Base-by-base conservation (phyloP, 2,888 invertebrate species). In the Watsonalla cultraria region DNA sequence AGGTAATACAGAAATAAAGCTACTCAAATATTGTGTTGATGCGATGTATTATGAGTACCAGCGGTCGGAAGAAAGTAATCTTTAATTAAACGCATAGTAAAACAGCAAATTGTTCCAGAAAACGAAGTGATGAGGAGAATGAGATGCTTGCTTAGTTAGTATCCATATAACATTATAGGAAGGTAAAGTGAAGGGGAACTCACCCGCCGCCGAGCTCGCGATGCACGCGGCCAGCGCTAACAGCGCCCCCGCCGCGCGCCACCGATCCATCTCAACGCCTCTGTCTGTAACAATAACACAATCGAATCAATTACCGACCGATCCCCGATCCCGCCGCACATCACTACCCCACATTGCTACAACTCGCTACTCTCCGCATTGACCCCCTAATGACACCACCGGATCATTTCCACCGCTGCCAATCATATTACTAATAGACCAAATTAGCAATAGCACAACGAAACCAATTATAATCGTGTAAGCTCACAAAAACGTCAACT, bases 191-290 rank as follows among this genome's bases (percentile, higher is more conserved):
- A 39, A 37, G 37, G 15, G 11, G 33, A 11, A 74, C 76, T 76
- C 65, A 90, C 90, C 90, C 76, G 90, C 88, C 67, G 78, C 76
- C 72, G 89, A 75, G 78, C 82, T 79, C 78, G 85, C 86, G 81
- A 91, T 69, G 84, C 87, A 85, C 74, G 86, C 87, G 86, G 89
- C 85, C 72, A 91, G 84, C 86, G 89, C 90, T 65, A 90, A 81
- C 82, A 91, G 90, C 87, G 87, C 87, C 74, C 87, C 87, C 85
- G 90, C 85, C 74, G 82, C 85, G 87, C 90, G 88, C 89, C 86
- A 78, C 84, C 85, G 83, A 83, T 88, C 90, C 90, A 90, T 90
- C 86, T 86, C 86, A 84, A 82, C 74, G 78, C 82, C 74, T 77
- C 85, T 80, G 75, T 84, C 89, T 90, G 85, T 39, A 86, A 89